These are phyloP conservation scores for Ophonus ardosiacus DNA, from an alignment of 2,888 invertebrate species.

Conservation along the genomic window DNA sequence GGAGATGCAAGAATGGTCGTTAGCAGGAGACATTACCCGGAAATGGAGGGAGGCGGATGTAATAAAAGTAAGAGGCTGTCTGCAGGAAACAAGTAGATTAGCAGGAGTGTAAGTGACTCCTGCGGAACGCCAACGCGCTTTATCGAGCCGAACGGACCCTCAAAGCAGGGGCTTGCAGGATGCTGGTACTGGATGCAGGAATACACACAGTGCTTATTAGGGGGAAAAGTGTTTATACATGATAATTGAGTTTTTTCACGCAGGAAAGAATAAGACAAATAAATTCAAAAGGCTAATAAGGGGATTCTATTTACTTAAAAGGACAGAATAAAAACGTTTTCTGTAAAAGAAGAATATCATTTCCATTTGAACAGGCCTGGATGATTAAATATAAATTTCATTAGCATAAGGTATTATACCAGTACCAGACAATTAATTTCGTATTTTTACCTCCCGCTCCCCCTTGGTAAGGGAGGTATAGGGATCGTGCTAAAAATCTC, in stretches of 20 bases:
- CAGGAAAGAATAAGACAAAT: too few species aligned
- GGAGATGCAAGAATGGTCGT: slow-evolving; percentile 45
- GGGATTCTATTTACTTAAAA: too few species aligned
- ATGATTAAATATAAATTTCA: too few species aligned
- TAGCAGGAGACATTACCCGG: slow-evolving; percentile 63
- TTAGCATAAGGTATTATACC: too few species aligned
- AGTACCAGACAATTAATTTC: too few species aligned
- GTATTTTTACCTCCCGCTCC: too few species aligned
- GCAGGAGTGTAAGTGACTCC: slow-evolving; percentile 60
- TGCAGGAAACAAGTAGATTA: slow-evolving; percentile 64
- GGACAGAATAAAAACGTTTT: too few species aligned
- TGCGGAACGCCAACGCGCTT: slow-evolving; percentile 28
- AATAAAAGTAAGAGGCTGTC: slow-evolving; percentile 64
- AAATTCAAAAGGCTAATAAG: too few species aligned
- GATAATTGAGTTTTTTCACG: background rate
- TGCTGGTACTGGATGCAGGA: background rate
- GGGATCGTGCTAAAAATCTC: too few species aligned
- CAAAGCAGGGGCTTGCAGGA: background rate
- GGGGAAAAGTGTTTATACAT: background rate
- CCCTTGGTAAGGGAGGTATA: too few species aligned
- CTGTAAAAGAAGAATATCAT: too few species aligned
- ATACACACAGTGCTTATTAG: background rate
- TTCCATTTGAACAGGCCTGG: too few species aligned
- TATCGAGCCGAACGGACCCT: slow-evolving; percentile 47
- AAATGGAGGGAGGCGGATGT: slow-evolving; percentile 63